These are phyloP conservation scores for Protonibea diacanthus DNA, from an alignment of 2,797 vertebrate genomes.

Conservation along the genomic window DNA sequence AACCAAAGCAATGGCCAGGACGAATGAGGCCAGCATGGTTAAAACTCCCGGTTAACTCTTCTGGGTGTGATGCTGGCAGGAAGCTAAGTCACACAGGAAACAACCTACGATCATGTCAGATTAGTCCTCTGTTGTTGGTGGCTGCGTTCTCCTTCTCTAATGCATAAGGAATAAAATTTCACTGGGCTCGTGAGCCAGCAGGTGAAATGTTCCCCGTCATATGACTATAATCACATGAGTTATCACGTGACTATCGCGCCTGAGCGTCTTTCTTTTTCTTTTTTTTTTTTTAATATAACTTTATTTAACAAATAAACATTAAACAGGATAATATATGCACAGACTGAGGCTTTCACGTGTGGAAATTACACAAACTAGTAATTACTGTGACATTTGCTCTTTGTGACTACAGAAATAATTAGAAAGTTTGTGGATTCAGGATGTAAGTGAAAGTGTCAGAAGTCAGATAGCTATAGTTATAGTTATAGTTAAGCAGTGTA, in stretches of 20 bases:
- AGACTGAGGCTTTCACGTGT: neutral
- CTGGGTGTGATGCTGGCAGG: neutral
- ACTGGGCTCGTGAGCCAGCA: neutral
- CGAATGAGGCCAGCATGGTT: neutral
- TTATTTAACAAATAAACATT: neutral
- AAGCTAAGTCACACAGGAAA: neutral
- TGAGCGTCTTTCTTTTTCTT: too few relatives aligned
- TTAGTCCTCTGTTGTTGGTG: neutral
- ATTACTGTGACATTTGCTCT: neutral
- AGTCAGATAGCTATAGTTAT: too few relatives aligned
- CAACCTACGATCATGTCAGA: rapidly evolving
- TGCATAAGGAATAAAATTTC: too few relatives aligned
- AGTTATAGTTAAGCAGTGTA: too few relatives aligned
- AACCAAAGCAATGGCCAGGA: neutral
- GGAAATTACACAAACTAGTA: too few relatives aligned
- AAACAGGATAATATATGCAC: too few relatives aligned
- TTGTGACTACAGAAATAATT: neutral
- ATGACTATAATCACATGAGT: conserved; percentile 17
- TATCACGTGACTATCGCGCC: neutral
- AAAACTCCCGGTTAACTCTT: rapidly evolving
- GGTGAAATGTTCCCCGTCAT: neutral
- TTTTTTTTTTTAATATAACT: neutral
- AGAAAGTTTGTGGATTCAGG: too few relatives aligned
- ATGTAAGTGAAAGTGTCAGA: too few relatives aligned
- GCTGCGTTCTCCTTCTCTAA: too few relatives aligned